Conservation (phyloP, 2,113 vertebrate genomes). For the Phocoena sinus region DNA sequence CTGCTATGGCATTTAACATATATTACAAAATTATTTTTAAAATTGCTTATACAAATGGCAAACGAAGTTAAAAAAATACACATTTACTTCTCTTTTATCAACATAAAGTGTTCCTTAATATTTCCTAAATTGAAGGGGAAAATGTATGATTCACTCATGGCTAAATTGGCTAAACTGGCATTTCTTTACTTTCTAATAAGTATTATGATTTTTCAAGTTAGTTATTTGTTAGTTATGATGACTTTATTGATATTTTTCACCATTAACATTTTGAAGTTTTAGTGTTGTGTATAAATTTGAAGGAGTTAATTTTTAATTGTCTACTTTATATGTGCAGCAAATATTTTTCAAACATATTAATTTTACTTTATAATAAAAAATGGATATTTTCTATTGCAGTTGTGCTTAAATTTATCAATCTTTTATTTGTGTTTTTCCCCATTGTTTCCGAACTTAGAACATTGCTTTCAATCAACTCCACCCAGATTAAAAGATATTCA, state of each 20-base stretch:
- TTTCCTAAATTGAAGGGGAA: background rate
- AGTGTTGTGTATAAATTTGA: background rate
- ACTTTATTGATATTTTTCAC: background rate
- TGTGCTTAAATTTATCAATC: background rate
- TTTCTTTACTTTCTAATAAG: background rate
- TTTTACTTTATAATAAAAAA: background rate
- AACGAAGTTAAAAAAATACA: background rate
- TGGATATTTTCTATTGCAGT: background rate
- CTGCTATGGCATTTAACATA: background rate
- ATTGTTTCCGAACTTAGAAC: background rate
- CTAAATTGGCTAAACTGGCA: background rate
- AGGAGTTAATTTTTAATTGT: background rate
- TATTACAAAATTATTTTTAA: background rate
- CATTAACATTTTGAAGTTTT: background rate
- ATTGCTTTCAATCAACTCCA: background rate
- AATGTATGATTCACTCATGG: background rate
- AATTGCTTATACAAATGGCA: background rate
- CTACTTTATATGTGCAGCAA: background rate
- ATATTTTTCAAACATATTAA: background rate
- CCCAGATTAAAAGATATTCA: background rate
- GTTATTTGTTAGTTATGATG: background rate
- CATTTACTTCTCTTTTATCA: background rate
- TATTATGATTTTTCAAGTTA: background rate
- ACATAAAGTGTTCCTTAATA: background rate
- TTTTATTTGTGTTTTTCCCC: background rate